Evolutionary conservation across 2,797 vertebrate genomes (phyloP).

Genomic region (Sphaeramia orbicularis): DNA sequence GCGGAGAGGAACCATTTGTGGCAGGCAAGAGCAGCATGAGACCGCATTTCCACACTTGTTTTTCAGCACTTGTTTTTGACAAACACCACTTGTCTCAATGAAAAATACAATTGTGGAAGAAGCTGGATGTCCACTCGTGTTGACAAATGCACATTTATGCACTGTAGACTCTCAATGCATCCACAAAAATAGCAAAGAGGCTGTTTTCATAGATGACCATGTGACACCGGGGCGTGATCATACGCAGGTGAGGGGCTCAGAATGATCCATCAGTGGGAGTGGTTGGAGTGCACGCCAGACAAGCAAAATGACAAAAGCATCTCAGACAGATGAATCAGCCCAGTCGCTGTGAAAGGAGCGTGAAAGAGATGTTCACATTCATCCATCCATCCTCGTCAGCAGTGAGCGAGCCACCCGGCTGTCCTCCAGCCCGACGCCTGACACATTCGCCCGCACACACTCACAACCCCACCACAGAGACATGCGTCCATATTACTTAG

Average conservation of each 20-base stretch:
- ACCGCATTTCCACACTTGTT: conserved; percentile 47
- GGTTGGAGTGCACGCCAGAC: conserved; percentile 48
- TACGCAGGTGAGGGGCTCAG: not conserved
- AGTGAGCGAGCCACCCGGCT: conserved; percentile 31
- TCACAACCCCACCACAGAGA: not conserved
- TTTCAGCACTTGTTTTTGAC: conserved; percentile 49
- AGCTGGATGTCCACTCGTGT: conserved; percentile 30
- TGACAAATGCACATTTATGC: conserved; percentile 41
- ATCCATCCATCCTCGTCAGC: conserved; percentile 76
- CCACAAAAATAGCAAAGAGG: conserved; percentile 1
- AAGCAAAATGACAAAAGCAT: conserved; percentile 57
- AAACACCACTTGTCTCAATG: conserved; percentile 54
- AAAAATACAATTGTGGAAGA: conserved; percentile 28
- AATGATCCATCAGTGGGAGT: conserved; percentile 67
- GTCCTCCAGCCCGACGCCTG: conserved; percentile 23
- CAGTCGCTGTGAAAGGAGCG: conserved; percentile 67
- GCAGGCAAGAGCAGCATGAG: conserved; percentile 52
- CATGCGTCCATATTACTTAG: not conserved
- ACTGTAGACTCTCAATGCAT: not conserved
- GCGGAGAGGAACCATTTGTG: conserved; percentile 55
- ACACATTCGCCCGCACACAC: conserved; percentile 22
- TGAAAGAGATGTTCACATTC: conserved; percentile 77
- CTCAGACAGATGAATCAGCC: conserved; percentile 70
- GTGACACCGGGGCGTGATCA: conserved; percentile 9
- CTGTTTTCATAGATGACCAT: conserved; percentile 24